These are phyloP conservation scores for Rotaria macrura DNA, from an alignment of 2,888 invertebrate species.

Conservation along the genomic window DNA sequence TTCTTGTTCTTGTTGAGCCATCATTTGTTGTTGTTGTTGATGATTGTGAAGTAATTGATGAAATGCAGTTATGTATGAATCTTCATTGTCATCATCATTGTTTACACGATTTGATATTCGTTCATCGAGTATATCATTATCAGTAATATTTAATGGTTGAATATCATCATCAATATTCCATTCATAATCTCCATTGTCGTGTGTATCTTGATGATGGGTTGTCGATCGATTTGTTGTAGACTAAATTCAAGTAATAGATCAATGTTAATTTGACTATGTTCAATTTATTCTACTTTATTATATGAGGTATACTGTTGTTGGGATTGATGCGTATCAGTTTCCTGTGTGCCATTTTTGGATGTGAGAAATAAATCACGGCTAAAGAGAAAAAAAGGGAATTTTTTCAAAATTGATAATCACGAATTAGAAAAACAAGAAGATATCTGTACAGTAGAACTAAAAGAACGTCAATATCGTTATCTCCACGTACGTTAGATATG, in stretches of 20 bases:
- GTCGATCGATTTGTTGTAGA: background rate
- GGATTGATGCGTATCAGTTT: background rate
- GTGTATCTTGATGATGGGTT: background rate
- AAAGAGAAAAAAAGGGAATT: too few species aligned
- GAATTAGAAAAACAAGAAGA: too few species aligned
- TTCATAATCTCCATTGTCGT: background rate
- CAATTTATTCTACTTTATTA: background rate
- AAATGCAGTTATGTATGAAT: background rate
- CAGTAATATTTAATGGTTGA: background rate
- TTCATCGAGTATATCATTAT: background rate
- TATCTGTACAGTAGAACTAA: too few species aligned
- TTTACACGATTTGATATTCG: background rate
- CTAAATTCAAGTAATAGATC: background rate
- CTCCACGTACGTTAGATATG: too few species aligned
- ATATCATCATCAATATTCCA: slow-evolving; percentile 10
- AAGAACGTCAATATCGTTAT: too few species aligned
- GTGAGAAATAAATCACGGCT: background rate
- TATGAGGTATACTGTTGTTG: background rate
- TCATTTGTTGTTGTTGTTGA: background rate
- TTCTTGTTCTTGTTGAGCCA: background rate
- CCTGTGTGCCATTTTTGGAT: background rate
- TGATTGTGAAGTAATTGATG: background rate
- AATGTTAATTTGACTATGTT: background rate
- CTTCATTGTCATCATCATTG: background rate
- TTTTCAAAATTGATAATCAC: too few species aligned